These are phyloP conservation scores for Lepus europaeus DNA, from an alignment of 2,113 vertebrate genomes.

Conservation along the genomic window DNA sequence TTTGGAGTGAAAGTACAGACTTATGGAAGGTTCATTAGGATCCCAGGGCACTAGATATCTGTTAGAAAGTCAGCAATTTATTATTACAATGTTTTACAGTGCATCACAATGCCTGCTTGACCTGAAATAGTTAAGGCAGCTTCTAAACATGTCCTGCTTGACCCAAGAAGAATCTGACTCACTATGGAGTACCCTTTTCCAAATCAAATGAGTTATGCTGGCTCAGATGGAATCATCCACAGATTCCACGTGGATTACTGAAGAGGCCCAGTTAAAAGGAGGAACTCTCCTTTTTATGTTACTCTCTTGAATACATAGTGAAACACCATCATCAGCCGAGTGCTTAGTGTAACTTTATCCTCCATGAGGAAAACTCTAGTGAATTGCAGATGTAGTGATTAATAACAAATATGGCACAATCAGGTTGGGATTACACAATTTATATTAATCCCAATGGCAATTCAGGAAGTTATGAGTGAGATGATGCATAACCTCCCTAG, in stretches of 20 bases:
- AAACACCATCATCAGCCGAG: background rate
- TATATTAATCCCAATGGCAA: background rate
- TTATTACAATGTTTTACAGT: background rate
- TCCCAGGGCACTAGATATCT: background rate
- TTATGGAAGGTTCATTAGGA: background rate
- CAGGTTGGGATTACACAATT: background rate
- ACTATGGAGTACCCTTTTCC: background rate
- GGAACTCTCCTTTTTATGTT: slow-evolving; percentile 45
- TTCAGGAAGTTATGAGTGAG: background rate
- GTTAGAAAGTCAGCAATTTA: background rate
- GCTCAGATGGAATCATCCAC: background rate
- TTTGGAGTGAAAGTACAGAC: background rate
- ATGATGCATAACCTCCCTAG: background rate
- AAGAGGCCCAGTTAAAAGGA: background rate
- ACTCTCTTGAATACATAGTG: background rate
- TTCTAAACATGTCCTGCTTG: background rate
- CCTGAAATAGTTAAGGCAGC: slow-evolving; percentile 14
- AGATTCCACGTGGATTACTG: background rate
- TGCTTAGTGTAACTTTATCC: background rate
- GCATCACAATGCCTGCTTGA: background rate
- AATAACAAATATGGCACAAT: background rate
- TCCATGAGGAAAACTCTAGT: slow-evolving; percentile 17
- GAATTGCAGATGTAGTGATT: background rate
- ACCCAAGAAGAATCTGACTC: slow-evolving; percentile 40
- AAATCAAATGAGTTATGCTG: slow-evolving; percentile 52